Evolutionary conservation across 2,113 vertebrate genomes (phyloP).

Genomic region (Malaclemys terrapin): DNA sequence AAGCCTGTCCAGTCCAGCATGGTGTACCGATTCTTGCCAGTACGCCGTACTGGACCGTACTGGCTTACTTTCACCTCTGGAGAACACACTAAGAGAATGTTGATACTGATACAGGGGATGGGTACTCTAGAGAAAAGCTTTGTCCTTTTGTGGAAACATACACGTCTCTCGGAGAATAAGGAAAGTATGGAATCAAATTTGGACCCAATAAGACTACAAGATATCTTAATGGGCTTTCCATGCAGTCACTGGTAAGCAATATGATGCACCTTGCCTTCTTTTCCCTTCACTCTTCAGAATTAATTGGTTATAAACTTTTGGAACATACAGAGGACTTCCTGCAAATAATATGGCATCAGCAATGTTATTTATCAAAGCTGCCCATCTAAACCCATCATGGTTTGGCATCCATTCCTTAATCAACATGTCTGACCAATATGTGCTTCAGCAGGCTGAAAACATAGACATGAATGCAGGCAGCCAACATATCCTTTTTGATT

Average conservation of each 20-base stretch:
- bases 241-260: background rate
- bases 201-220: background rate
- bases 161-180: background rate
- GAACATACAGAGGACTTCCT: constrained; percentile 30
- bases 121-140: constrained; percentile 11
- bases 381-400: constrained; percentile 40
- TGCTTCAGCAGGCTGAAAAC: constrained; percentile 44
- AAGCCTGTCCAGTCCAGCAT: too few species aligned
- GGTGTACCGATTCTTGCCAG: too few species aligned
- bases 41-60: too few species aligned
- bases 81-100: background rate
- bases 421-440: constrained; percentile 4
- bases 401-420: constrained; percentile 14
- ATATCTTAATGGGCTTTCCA: background rate
- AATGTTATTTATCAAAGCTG: constrained; percentile 61
- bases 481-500: constrained; percentile 38
- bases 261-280: constrained; percentile 7
- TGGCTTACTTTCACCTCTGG: background rate
- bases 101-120: background rate
- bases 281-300: constrained; percentile 31
- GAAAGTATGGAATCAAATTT: background rate
- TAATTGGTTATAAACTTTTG: constrained; percentile 45
- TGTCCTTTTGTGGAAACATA: background rate
- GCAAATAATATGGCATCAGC: background rate
- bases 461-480: constrained; percentile 27